phyloP scores from a whole-genome alignment of 2,797 vertebrate species.

The Sciaenops ocellatus region DNA sequence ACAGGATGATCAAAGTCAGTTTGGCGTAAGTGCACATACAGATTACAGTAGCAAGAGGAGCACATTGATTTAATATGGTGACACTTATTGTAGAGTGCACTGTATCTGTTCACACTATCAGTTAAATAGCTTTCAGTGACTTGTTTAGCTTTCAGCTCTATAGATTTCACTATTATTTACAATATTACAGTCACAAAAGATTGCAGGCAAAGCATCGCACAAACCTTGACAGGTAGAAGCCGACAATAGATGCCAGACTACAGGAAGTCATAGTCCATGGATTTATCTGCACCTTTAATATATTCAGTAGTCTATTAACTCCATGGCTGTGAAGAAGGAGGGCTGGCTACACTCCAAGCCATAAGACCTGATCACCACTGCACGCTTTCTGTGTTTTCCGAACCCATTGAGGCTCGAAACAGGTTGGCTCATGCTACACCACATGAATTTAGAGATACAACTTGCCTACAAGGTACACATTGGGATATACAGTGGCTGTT shows the following conservation, averaged over 20 bases:
- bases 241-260: slow-evolving; percentile 46
- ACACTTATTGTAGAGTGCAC: slow-evolving; percentile 55
- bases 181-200: slow-evolving; percentile 57
- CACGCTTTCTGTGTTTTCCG: slow-evolving; percentile 18
- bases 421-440: slow-evolving; percentile 49
- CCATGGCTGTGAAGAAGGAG: slow-evolving; percentile 22
- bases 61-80: slow-evolving; percentile 59
- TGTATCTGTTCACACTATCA: slow-evolving; percentile 47
- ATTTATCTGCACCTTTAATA: slow-evolving; percentile 13
- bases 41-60: slow-evolving; percentile 67
- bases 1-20: slow-evolving; percentile 64
- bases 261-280: slow-evolving; percentile 20
- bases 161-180: slow-evolving; percentile 72
- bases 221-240: slow-evolving; percentile 60
- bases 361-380: slow-evolving; percentile 25
- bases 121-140: slow-evolving; percentile 58
- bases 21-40: slow-evolving; percentile 73
- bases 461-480: slow-evolving; percentile 45
- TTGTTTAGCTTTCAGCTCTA: slow-evolving; percentile 50
- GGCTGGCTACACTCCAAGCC: slow-evolving; percentile 20
- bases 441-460: slow-evolving; percentile 46
- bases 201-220: slow-evolving; percentile 64
- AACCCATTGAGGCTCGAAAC: slow-evolving; percentile 20
- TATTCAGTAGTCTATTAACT: slow-evolving; percentile 39
- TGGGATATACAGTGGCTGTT: slow-evolving; percentile 27